phyloP scores from a whole-genome alignment of 2,888 invertebrate genomes.

The Drosophila mimica region DNA sequence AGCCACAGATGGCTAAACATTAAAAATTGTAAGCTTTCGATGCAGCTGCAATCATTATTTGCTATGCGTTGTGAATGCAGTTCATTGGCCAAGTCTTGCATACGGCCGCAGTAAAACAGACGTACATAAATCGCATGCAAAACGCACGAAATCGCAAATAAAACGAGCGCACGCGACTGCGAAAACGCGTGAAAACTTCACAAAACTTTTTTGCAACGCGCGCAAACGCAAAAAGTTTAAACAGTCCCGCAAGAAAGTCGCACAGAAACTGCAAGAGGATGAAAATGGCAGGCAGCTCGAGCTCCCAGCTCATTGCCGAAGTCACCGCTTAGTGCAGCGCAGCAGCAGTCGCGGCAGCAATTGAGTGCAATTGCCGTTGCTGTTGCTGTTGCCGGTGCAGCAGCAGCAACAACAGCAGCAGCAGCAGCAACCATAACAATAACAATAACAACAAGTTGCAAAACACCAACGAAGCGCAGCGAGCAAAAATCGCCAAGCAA shows the following conservation, averaged over 20 bases:
- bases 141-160: slow-evolving; percentile 62
- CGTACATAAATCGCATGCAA: slow-evolving; percentile 49
- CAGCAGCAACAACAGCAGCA: slow-evolving; percentile 53
- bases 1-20: slow-evolving; percentile 58
- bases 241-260: slow-evolving; percentile 85
- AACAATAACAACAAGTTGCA: slow-evolving; percentile 67
- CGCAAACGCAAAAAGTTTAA: slow-evolving; percentile 82
- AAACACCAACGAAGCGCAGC: slow-evolving; percentile 66
- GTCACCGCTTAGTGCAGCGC: slow-evolving; percentile 51
- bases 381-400: slow-evolving; percentile 15
- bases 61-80: slow-evolving; percentile 39
- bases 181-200: slow-evolving; percentile 56
- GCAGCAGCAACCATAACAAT: slow-evolving; percentile 47
- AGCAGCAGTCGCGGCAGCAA: slow-evolving; percentile 48
- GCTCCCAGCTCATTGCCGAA: slow-evolving; percentile 48
- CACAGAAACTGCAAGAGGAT: slow-evolving; percentile 85
- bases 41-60: slow-evolving; percentile 55
- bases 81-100: slow-evolving; percentile 46
- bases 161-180: slow-evolving; percentile 71
- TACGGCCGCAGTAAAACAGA: slow-evolving; percentile 10
- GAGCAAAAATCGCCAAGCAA: slow-evolving; percentile 63
- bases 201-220: slow-evolving; percentile 67
- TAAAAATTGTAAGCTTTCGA: slow-evolving; percentile 49
- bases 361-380: slow-evolving; percentile 77
- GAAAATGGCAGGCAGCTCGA: slow-evolving; percentile 79